Evolutionary conservation across 2,113 vertebrate species (phyloP).

Genomic region (Corydoras sp.): DNA sequence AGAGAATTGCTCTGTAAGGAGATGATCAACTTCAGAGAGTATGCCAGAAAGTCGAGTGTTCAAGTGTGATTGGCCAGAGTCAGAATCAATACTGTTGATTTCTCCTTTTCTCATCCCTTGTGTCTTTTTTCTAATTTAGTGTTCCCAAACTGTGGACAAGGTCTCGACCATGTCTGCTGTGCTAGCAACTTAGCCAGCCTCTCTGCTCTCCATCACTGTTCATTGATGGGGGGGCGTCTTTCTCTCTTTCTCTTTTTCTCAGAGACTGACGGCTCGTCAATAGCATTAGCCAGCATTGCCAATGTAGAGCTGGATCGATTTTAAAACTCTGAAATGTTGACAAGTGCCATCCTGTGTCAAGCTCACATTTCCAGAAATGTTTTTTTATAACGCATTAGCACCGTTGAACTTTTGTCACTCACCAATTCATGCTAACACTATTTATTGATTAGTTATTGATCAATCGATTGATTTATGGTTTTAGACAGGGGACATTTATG

Average conservation of each 20-base stretch:
- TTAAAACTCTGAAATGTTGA: constrained; percentile 85
- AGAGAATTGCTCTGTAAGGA: constrained; percentile 12
- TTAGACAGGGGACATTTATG: neutral
- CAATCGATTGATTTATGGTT: neutral
- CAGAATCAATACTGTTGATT: constrained; percentile 69
- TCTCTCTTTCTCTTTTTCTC: constrained; percentile 54
- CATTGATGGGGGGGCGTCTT: constrained; percentile 67
- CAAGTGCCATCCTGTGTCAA: constrained; percentile 75
- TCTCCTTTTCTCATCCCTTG: constrained; percentile 68
- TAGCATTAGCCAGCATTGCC: constrained; percentile 96
- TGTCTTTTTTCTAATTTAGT: constrained; percentile 78
- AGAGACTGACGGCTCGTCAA: constrained; percentile 95
- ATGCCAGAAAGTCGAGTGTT: constrained; percentile 38
- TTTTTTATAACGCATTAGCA: constrained; percentile 80
- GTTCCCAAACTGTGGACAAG: constrained; percentile 71
- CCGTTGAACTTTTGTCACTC: constrained; percentile 44
- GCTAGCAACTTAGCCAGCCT: constrained; percentile 76
- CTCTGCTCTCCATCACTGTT: constrained; percentile 84
- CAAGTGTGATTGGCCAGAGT: constrained; percentile 65
- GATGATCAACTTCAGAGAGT: constrained; percentile 13
- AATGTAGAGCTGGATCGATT: constrained; percentile 94
- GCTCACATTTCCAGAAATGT: constrained; percentile 83
- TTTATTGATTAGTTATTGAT: neutral
- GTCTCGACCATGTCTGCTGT: constrained; percentile 71
- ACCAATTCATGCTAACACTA: neutral